Evolutionary conservation across 2,113 vertebrate species (phyloP).

Genomic region (Oplegnathus fasciatus): DNA sequence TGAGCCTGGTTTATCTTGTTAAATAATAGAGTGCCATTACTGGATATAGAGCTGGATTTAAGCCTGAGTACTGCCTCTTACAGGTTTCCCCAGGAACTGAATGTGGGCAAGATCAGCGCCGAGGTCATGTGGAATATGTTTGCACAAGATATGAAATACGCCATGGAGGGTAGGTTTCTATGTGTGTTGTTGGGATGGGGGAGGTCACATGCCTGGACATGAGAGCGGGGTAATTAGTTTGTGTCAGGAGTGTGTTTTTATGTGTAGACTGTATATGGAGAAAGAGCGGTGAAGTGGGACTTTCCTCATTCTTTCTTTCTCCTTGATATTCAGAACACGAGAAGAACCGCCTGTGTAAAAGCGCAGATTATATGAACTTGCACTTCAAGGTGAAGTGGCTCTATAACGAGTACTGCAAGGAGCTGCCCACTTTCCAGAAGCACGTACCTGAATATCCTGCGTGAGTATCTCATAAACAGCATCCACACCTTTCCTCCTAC

Average conservation of each 20-base stretch:
- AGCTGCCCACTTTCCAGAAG: conserved; percentile 92
- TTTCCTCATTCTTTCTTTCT: conserved; percentile 38
- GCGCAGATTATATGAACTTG: conserved; percentile 98
- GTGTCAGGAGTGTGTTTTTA: not conserved
- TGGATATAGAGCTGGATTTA: conserved; percentile 26
- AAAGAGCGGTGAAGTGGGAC: not conserved
- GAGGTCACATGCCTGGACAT: not conserved
- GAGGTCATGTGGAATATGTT: conserved; percentile 99
- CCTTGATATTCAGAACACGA: conserved; percentile 88
- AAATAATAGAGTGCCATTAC: conserved; percentile 41
- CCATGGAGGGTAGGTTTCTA: conserved; percentile 93
- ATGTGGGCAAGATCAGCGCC: conserved; percentile 97
- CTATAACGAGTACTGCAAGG: conserved; percentile 96
- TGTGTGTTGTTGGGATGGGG: conserved; percentile 15
- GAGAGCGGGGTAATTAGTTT: conserved; percentile 10
- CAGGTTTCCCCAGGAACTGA: conserved; percentile 95
- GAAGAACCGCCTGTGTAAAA: conserved; percentile 96
- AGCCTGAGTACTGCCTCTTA: conserved; percentile 23
- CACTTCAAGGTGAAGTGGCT: conserved; percentile 99
- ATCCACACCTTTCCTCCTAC: not conserved
- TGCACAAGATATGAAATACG: conserved; percentile 98
- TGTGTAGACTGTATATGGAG: not conserved
- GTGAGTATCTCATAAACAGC: conserved; percentile 83
- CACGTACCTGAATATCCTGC: conserved; percentile 95
- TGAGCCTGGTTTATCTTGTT: conserved; percentile 25